phyloP scores from a whole-genome alignment of 2,797 vertebrate genomes.

The Chiloscyllium punctatum region DNA sequence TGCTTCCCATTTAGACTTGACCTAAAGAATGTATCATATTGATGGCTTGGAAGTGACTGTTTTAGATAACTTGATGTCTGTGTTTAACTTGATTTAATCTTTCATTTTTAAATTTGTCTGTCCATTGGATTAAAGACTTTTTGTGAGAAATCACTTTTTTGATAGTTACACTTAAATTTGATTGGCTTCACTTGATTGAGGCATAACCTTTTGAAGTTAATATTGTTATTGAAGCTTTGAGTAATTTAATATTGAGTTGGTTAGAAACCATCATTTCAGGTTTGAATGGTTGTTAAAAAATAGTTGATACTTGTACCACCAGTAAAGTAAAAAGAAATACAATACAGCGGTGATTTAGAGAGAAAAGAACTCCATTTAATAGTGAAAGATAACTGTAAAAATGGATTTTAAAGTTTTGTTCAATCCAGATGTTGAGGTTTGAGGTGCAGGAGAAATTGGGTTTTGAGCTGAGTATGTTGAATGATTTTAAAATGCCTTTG shows the following conservation, averaged over 20 bases:
- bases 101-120: not conserved
- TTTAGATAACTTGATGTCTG: not conserved
- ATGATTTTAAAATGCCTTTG: not conserved
- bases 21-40: not conserved
- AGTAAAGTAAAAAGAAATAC: not conserved
- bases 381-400: not conserved
- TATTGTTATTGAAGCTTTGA: not conserved
- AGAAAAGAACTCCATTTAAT: not conserved
- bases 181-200: not conserved
- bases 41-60: not conserved
- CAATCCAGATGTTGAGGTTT: not conserved
- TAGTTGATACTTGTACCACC: not conserved
- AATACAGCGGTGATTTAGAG: not conserved
- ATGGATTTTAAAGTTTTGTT: not conserved
- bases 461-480: not conserved
- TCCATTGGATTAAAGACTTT: not conserved
- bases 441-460: too few relatives aligned
- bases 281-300: not conserved
- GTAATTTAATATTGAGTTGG: not conserved
- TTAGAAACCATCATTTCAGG: not conserved
- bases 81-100: not conserved
- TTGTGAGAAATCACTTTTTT: not conserved
- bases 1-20: not conserved
- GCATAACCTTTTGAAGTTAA: not conserved
- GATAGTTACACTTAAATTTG: not conserved